Evolutionary conservation across 2,888 invertebrate species (phyloP), one percentile per base, ranked within the genome.

Genomic region (Anoncus sp.): DNA sequence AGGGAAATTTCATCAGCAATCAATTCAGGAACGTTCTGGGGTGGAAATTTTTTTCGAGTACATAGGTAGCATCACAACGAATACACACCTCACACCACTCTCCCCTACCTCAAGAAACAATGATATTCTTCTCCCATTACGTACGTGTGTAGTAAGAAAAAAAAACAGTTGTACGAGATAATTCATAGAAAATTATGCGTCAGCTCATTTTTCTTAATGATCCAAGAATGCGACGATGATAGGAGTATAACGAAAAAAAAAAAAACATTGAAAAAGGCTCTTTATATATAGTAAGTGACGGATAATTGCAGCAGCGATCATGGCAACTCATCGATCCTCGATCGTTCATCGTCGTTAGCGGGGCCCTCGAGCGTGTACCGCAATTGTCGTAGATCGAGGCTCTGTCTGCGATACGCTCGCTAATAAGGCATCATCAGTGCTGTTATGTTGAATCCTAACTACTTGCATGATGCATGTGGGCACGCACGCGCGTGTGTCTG

Each of bases 261-360:
- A 53, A 40, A n/a, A 24, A 40, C n/a, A n/a, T 22, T 20, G 27
- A 45, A 63, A 63, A 35, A 65, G 38, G 14, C 35, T 71, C 62
- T 72, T 75, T 63, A 59, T 38, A 45, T 63, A 65, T 72, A 51
- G 59, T 63, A 67, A 79, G 78, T 69, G 77, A 74, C 45, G 70
- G 63, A 75, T 79, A 79, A 79, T 79, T 75, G 75, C 67, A 53
- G 67, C 43, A 57, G 20, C 67, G 79, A 79, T 79, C 79, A 43
- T 59, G 63, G 71, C 75, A 59, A 72, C 75, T 79, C 71, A 75
- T 75, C 79, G 79, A 75, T 79, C 67, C 75, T 79, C 72, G 75
- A 75, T 78, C 78, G 75, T 72, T 75, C 75, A 78, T 75, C 78
- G 75, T 78, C 78, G 78, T 71, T 75, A 75, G 71, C 65, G 6